A percentile compares a stretch with the other conserved stretches of the same genome.
These are phyloP conservation scores for Paracentrotus lividus DNA, from an alignment of 53 echinoderm and acorn worm species.

Conservation along the genomic window DNA sequence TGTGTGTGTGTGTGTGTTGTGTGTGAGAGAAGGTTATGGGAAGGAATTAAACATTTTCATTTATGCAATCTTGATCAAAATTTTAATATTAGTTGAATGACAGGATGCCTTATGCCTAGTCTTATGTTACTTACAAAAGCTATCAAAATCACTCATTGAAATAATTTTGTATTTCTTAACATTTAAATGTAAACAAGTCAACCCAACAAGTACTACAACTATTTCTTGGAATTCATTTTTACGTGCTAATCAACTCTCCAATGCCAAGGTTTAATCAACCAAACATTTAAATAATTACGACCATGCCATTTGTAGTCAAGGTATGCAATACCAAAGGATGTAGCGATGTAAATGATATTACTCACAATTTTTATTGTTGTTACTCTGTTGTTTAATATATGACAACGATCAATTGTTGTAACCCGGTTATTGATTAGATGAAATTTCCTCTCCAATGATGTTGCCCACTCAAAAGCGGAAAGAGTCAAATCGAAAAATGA, in stretches of 20 bases:
- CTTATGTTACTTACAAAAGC: no score
- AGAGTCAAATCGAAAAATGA: no score
- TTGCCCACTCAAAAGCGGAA: not conserved
- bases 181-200: no score
- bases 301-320: not conserved
- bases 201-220: no score
- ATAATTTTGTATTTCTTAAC: no score
- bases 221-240: not conserved
- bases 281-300: not conserved
- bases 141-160: no score
- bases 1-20: no score
- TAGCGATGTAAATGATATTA: not conserved
- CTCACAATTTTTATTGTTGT: not conserved
- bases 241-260: not conserved
- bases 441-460: not conserved
- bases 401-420: not conserved
- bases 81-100: no score
- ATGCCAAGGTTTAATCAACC: not conserved
- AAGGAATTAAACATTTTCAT: no score
- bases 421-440: not conserved
- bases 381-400: not conserved
- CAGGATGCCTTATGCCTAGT: no score
- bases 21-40: no score
- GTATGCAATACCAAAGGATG: not conserved
- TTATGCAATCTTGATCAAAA: no score